Conservation (phyloP, 2,888 invertebrate species). For the Caenorhabditis panamensis region DNA sequence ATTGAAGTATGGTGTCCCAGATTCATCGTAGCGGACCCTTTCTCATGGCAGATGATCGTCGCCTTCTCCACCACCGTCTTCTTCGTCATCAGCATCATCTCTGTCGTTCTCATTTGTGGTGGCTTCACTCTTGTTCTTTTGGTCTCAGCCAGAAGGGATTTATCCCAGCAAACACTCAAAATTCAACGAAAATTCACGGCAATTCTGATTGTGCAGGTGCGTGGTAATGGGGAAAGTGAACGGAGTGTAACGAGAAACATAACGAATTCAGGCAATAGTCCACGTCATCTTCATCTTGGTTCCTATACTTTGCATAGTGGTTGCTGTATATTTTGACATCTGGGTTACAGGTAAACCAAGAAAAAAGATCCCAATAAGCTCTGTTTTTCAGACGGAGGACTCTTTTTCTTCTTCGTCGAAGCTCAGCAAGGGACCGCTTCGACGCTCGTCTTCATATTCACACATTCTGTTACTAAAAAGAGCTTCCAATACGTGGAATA, state of each 20-base stretch:
- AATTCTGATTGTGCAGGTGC: constrained; percentile 44
- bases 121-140: constrained; percentile 26
- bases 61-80: constrained; percentile 29
- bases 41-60: constrained; percentile 35
- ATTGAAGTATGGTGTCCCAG: constrained; percentile 45
- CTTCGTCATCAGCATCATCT: constrained; percentile 9
- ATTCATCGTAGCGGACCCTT: constrained; percentile 35
- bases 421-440: constrained; percentile 44
- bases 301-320: constrained; percentile 26
- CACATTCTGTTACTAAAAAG: constrained; percentile 44
- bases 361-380: too few relatives aligned
- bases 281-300: constrained; percentile 40
- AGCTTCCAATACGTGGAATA: constrained; percentile 21
- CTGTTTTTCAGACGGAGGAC: constrained; percentile 43
- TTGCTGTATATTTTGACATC: constrained; percentile 36
- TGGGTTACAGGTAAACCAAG: constrained; percentile 19
- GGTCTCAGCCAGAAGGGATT: constrained; percentile 25
- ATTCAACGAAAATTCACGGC: constrained; percentile 36
- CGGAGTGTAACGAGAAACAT: neutral
- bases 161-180: constrained; percentile 36
- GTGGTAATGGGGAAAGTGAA: neutral
- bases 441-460: constrained; percentile 46
- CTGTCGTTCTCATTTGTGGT: constrained; percentile 31
- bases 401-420: constrained; percentile 38
- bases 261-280: constrained; percentile 32